phyloP scores from a whole-genome alignment of 2,888 invertebrate genomes.

The Idaea dimidiata region DNA sequence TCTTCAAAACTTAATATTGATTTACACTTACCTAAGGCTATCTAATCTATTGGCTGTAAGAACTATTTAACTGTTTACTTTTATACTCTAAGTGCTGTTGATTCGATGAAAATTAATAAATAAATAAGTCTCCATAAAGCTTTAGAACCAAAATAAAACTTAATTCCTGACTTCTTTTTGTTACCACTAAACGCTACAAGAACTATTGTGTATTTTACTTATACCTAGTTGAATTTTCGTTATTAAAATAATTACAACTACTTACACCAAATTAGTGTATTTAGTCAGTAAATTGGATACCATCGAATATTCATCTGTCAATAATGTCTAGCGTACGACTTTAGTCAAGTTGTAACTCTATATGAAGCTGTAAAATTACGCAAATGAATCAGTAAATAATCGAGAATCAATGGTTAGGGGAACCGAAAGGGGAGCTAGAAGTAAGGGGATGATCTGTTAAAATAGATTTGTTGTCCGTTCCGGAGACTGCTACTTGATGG shows the following conservation, averaged over 20 bases:
- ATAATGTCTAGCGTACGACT: not conserved
- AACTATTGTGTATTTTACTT: too few species aligned
- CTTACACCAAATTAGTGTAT: not conserved
- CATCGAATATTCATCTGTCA: not conserved
- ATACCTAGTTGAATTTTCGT: not conserved
- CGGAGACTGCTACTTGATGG: slow-evolving; percentile 68
- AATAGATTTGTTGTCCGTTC: slow-evolving; percentile 73
- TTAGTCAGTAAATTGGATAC: not conserved
- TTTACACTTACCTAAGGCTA: too few species aligned
- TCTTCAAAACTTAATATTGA: too few species aligned
- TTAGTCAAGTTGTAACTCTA: not conserved
- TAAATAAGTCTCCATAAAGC: too few species aligned
- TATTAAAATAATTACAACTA: slow-evolving; percentile 1
- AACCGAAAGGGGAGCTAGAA: slow-evolving; percentile 60
- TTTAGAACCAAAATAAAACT: too few species aligned
- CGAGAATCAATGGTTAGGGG: slow-evolving; percentile 48
- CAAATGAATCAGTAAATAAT: slow-evolving; percentile 37
- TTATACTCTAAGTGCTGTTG: too few species aligned
- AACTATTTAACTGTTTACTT: too few species aligned
- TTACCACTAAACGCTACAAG: too few species aligned
- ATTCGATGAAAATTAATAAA: too few species aligned
- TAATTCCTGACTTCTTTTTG: too few species aligned
- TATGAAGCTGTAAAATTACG: slow-evolving; percentile 24
- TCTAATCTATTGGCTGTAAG: too few species aligned
- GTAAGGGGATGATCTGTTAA: slow-evolving; percentile 75